These are phyloP conservation scores for Drosophila stalkeri DNA, from an alignment of 2,888 invertebrate species.

Conservation along the genomic window DNA sequence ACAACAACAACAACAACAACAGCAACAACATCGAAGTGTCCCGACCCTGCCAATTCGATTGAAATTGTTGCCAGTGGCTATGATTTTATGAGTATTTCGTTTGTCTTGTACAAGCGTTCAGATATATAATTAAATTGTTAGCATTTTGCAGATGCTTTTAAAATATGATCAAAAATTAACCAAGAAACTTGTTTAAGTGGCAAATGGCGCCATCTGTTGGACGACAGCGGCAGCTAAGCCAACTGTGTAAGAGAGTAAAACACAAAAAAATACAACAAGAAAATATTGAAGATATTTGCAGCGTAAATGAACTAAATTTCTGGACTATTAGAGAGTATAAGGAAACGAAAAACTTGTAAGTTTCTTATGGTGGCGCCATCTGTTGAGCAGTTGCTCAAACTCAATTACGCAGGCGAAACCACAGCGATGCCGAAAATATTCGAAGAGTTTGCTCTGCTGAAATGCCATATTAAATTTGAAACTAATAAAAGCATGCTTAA, in stretches of 20 bases:
- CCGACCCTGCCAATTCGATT: slow-evolving; percentile 70
- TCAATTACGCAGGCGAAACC: slow-evolving; percentile 1
- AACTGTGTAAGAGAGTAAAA: not conserved
- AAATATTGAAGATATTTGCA: slow-evolving; percentile 2
- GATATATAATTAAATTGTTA: slow-evolving; percentile 75
- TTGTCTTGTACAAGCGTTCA: slow-evolving; percentile 61
- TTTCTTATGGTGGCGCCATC: slow-evolving; percentile 32
- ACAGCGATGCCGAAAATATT: not conserved
- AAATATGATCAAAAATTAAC: slow-evolving; percentile 50
- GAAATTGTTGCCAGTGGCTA: slow-evolving; percentile 76
- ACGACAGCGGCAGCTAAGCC: not conserved
- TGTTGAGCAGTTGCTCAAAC: slow-evolving; percentile 18
- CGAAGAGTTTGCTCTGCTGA: not conserved
- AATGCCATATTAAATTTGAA: slow-evolving; percentile 2
- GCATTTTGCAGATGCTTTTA: slow-evolving; percentile 55
- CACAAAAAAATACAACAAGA: not conserved
- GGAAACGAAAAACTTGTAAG: slow-evolving; percentile 7
- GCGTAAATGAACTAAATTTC: slow-evolving; percentile 15
- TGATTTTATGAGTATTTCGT: slow-evolving; percentile 75
- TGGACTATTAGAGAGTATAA: slow-evolving; percentile 3
- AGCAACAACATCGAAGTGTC: slow-evolving; percentile 46
- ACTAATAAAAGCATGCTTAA: slow-evolving; percentile 13
- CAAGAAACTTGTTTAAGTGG: slow-evolving; percentile 34
- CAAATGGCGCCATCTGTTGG: slow-evolving; percentile 49
- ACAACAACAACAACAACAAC: slow-evolving; percentile 29